Base-by-base conservation (phyloP, 2,797 vertebrate genomes). In the Notoglanidium macrostoma region DNA sequence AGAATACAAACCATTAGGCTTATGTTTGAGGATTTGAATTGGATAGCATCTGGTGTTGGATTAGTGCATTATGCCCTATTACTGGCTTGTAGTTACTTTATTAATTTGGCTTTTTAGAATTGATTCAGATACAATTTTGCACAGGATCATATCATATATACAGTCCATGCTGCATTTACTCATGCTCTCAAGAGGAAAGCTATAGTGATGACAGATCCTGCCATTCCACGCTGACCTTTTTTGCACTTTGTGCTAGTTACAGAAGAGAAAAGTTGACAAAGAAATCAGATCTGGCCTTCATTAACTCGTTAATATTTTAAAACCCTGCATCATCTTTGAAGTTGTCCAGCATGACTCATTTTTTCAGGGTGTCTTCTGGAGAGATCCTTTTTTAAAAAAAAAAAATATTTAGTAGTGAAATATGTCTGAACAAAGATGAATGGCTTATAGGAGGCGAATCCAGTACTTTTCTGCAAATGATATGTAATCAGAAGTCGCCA, bases 401-500 rank as follows among this genome's bases (percentile, higher is more conserved):
- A 1, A 32, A 68, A 32, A 78, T 77, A 17, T 59, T 59, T 65
- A 49, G 59, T 29, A 29, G 15, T 67, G 29, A 65, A 65, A 29
- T 29, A 49, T n/a, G 21, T 65, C 40, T 5, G 40, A 63, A 72
- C 15, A 32, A 72, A 86, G 85, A 68, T 57, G 29, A 86, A 44
- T 61, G 68, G 68, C 55, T 35, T 32, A 46, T 44, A 61, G 26
- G n/a, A 82, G 73, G 35, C 19, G 23, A 86, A 67, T 51, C 29
- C 26, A 5, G 65, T 86, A 65, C 12, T 80, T 86, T 79, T 65
- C 29, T 54, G 61, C 51, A 57, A 77, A 80, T 80, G 26, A 72
- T 54, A 35, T 85, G 35, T 55, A 85, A 85, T 85, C 29, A 77
- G 44, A 78, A 61, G 78, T 86, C 23, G 54, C 77, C 77, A 61